phyloP scores from a whole-genome alignment of 2,888 invertebrate genomes.

The Cepaea hortensis region DNA sequence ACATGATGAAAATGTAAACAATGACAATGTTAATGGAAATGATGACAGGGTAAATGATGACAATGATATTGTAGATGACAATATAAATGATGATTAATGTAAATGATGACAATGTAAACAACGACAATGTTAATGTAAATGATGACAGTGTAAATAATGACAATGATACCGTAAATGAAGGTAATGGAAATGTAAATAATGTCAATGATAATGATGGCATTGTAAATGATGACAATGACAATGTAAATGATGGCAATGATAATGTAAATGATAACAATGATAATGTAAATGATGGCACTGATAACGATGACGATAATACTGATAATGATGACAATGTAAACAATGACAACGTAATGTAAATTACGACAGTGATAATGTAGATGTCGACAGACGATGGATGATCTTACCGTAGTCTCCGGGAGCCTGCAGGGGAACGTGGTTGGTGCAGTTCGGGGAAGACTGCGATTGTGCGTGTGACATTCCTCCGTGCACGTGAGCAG shows the following conservation, averaged over 20 bases:
- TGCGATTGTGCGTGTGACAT: constrained; percentile 78
- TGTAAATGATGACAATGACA: neutral
- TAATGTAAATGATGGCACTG: neutral
- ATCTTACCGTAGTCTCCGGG: constrained; percentile 50
- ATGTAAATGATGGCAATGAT: neutral
- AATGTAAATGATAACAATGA: neutral
- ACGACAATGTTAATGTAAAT: neutral
- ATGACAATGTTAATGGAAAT: too few relatives aligned
- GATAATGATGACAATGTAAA: neutral
- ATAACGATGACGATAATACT: neutral
- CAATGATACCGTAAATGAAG: neutral
- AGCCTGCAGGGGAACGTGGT: constrained; percentile 57
- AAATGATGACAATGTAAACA: too few relatives aligned
- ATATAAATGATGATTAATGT: too few relatives aligned
- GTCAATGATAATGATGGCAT: neutral
- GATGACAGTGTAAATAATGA: neutral
- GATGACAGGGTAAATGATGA: too few relatives aligned
- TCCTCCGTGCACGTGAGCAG: constrained; percentile 80
- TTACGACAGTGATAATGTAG: too few relatives aligned
- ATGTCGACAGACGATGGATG: too few relatives aligned
- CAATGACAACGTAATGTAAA: too few relatives aligned
- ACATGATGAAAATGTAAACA: too few relatives aligned
- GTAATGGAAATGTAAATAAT: too few relatives aligned
- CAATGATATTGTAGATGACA: too few relatives aligned
- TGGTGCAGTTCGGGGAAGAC: constrained; percentile 60